Evolutionary conservation across 2,113 vertebrate species (phyloP), one percentile per base, ranked within the genome.

Genomic region (Amazona guildingii): DNA sequence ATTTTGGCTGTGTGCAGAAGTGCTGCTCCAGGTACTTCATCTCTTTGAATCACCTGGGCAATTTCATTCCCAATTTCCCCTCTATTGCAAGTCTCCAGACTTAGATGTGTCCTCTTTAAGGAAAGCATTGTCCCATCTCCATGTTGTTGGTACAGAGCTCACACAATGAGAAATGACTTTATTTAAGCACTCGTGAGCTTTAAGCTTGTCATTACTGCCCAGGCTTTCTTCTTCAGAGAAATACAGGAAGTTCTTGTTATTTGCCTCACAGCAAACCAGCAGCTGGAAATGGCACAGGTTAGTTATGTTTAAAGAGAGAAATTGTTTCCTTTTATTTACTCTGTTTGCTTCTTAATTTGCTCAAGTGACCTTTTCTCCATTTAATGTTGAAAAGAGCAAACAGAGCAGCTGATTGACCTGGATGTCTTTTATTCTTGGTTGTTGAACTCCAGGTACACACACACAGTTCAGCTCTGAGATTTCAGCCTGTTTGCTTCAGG

Each of bases 361-460:
- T 86, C 64, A 83, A 83, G 67, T 84, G 92, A 93, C 94, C 90
- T 96, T 95, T 96, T 90, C 85, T 88, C 27, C 79, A 83, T 86
- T 92, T 96, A 88, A 70, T 90, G 80, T 68, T 86, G 83, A 92
- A 96, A 97, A 96, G 90, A 92, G 89, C 92, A 90, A 92, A 86
- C 29, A 72, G 73, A 96, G 70, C 79, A 93, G 83, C 69, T 86
- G 94, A 90, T 83, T 88, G 94, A 92, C 79, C 95, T 83, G 51
- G 51, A 74, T 88, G 43, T 63, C 63, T 91, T 93, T 86, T 83
- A 43, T 83, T 90, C 49, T 46, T 67, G 46, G 41, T 55, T 86
- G 37, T 21, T 90, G 57, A 66, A 84, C 46, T 52, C 70, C 82
- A 51, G 70, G 31, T 75, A 19, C 79, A 62, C 48, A 68, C 15